A percentile compares a stretch with the other conserved stretches of the same genome.
Conservation (phyloP, 2,888 invertebrate species). For the Leptinotarsa juncta region DNA sequence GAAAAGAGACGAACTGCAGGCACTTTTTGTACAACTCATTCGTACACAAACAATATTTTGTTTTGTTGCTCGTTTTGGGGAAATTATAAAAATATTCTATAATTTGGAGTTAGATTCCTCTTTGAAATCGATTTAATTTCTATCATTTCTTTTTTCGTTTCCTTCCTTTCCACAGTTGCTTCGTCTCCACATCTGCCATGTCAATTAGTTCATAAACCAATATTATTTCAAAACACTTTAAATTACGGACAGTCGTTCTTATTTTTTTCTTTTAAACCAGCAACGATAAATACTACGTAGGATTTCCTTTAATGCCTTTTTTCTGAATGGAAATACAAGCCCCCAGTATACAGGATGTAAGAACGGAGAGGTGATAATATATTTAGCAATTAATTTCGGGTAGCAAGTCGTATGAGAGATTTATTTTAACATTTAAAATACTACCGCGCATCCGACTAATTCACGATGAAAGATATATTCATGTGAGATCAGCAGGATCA, state of each 20-base stretch:
- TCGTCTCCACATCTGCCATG: neutral
- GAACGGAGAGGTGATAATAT: slow-evolving; percentile 54
- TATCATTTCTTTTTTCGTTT: too few relatives aligned
- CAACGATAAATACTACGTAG: slow-evolving; percentile 34
- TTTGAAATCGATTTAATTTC: too few relatives aligned
- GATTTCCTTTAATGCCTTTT: slow-evolving; percentile 39
- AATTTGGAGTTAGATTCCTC: too few relatives aligned
- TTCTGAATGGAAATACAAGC: slow-evolving; percentile 40
- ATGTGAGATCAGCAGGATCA: slow-evolving; percentile 45
- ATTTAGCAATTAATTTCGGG: slow-evolving; percentile 59
- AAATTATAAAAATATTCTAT: too few relatives aligned
- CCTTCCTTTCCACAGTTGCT: too few relatives aligned
- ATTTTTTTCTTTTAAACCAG: slow-evolving; percentile 29
- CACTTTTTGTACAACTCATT: too few relatives aligned
- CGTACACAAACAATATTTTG: too few relatives aligned
- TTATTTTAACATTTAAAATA: slow-evolving; percentile 60
- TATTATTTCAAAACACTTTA: slow-evolving; percentile 30
- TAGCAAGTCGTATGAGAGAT: slow-evolving; percentile 55
- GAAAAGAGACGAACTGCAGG: too few relatives aligned
- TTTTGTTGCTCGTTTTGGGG: too few relatives aligned
- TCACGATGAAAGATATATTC: slow-evolving; percentile 61
- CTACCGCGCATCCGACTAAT: slow-evolving; percentile 58
- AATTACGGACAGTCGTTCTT: slow-evolving; percentile 23
- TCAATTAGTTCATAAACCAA: slow-evolving; percentile 28
- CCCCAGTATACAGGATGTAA: slow-evolving; percentile 46